phyloP scores from a whole-genome alignment of 2,797 vertebrate species.

The Acanthis flammea region DNA sequence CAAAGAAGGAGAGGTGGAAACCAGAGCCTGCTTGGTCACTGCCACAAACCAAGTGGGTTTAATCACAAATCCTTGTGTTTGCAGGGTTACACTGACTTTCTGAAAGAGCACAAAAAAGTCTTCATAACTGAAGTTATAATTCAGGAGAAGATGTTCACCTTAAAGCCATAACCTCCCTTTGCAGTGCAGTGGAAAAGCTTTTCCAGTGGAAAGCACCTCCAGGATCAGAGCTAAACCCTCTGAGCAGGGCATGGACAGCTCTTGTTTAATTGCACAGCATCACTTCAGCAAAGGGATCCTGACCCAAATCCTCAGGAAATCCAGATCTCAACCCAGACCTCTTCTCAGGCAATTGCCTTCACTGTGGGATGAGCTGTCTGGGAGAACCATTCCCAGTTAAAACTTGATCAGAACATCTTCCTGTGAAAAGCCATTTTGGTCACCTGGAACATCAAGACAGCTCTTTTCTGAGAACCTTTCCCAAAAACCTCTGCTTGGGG shows the following conservation, averaged over 20 bases:
- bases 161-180: background rate
- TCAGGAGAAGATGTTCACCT: background rate
- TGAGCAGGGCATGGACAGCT: fast-evolving
- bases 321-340: background rate
- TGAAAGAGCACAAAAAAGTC: background rate
- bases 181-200: background rate
- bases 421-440: background rate
- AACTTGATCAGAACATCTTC: background rate
- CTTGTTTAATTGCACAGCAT: background rate
- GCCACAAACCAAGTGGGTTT: background rate
- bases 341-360: background rate
- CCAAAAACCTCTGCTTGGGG: background rate
- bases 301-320: background rate
- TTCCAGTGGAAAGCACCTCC: background rate
- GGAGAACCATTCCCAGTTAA: background rate
- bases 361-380: background rate
- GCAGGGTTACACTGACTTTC: background rate
- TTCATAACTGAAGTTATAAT: background rate
- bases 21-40: background rate
- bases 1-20: background rate
- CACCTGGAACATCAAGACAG: background rate
- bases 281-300: background rate
- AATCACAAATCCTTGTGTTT: background rate
- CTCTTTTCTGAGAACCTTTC: slow-evolving; percentile 5
- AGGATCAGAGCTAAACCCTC: background rate